Evolutionary conservation across 2,888 invertebrate species (phyloP).

Genomic region (Seladonia tumulorum): DNA sequence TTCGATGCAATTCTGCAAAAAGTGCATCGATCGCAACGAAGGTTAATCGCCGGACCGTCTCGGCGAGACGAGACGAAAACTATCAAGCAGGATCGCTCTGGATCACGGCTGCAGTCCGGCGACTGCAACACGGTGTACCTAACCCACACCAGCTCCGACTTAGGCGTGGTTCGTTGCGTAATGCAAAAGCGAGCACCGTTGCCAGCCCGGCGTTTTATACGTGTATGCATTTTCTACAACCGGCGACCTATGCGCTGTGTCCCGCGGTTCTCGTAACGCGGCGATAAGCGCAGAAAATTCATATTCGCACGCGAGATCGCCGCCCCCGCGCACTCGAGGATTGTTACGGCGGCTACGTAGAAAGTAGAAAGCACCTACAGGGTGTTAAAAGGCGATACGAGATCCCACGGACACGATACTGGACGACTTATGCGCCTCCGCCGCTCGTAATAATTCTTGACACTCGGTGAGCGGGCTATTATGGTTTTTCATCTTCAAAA

Average conservation of each 20-base stretch:
- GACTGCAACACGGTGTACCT: constrained; percentile 54
- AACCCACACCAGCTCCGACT: constrained; percentile 67
- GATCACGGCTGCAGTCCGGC: constrained; percentile 30
- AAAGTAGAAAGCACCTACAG: constrained; percentile 68
- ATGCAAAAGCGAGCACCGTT: constrained; percentile 76
- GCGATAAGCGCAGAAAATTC: constrained; percentile 59
- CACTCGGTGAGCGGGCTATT: too few species aligned
- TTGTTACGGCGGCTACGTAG: constrained; percentile 46
- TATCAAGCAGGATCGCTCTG: constrained; percentile 36
- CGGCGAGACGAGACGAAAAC: constrained; percentile 12
- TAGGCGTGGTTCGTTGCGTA: constrained; percentile 81
- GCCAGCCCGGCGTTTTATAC: constrained; percentile 69
- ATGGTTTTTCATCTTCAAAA: too few species aligned
- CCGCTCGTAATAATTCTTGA: not conserved
- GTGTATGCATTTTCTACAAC: constrained; percentile 41
- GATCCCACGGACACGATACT: not conserved
- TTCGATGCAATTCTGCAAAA: not conserved
- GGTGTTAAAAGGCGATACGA: constrained; percentile 11
- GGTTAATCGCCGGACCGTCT: constrained; percentile 19
- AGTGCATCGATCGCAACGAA: not conserved
- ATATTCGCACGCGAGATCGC: constrained; percentile 62
- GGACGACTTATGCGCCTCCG: not conserved
- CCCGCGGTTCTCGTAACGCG: constrained; percentile 56
- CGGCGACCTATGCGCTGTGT: constrained; percentile 45
- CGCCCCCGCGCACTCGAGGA: constrained; percentile 36